phyloP scores from a whole-genome alignment of 2,888 invertebrate species.

The Miltochrista miniata region DNA sequence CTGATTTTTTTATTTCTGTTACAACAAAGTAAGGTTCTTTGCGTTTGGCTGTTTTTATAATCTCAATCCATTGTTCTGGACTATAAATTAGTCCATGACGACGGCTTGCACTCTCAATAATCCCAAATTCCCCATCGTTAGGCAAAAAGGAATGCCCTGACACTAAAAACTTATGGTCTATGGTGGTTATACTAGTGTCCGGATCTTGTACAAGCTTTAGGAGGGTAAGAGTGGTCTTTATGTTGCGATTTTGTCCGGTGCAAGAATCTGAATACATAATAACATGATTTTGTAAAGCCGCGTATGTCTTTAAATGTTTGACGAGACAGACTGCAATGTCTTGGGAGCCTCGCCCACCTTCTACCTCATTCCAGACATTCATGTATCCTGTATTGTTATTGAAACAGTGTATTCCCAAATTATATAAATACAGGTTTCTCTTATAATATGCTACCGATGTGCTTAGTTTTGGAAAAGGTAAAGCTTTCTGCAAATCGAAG shows the following conservation, averaged over 20 bases:
- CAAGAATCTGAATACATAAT: constrained; percentile 43
- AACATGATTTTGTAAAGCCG: constrained; percentile 30
- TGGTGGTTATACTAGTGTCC: constrained; percentile 22
- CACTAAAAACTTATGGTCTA: constrained; percentile 23
- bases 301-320: constrained; percentile 17
- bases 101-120: constrained; percentile 5
- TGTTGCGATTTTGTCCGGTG: constrained; percentile 38
- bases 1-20: constrained; percentile 15
- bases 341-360: constrained; percentile 38
- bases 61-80: constrained; percentile 13
- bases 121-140: constrained; percentile 2
- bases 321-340: constrained; percentile 39
- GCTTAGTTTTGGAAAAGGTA: constrained; percentile 33
- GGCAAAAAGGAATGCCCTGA: constrained; percentile 1
- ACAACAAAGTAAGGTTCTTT: constrained; percentile 18
- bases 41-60: constrained; percentile 16
- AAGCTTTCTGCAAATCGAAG: constrained; percentile 31
- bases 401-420: constrained; percentile 8
- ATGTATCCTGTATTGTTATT: no score
- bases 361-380: constrained; percentile 35
- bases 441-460: constrained; percentile 40
- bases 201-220: constrained; percentile 24
- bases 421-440: constrained; percentile 40
- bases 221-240: constrained; percentile 34
- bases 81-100: constrained; percentile 11